A percentile compares a stretch with the other conserved stretches of the same genome.
Conservation (phyloP, 2,888 invertebrate genomes). For the Exephanes ischioxanthus region DNA sequence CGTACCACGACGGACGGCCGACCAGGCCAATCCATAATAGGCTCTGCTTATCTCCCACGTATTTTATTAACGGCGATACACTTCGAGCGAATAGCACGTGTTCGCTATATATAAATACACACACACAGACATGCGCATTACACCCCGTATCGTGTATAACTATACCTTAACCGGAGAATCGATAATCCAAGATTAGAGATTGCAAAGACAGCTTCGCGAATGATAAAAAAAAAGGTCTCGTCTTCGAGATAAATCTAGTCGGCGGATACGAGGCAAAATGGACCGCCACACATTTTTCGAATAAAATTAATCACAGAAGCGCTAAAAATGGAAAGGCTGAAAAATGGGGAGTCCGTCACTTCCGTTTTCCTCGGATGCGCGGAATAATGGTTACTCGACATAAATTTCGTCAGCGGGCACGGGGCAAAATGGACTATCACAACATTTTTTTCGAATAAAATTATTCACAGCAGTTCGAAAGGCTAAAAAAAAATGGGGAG, state of each 20-base stretch:
- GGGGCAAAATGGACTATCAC: no score
- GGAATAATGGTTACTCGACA: no score
- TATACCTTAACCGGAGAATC: conserved; percentile 9
- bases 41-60: conserved; percentile 56
- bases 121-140: not conserved
- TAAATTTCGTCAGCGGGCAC: no score
- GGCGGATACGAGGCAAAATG: not conserved
- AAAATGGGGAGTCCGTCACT: no score
- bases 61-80: conserved; percentile 57
- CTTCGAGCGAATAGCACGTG: conserved; percentile 22
- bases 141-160: not conserved
- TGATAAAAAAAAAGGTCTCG: not conserved
- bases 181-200: conserved; percentile 10
- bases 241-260: not conserved
- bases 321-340: no score
- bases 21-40: conserved; percentile 57
- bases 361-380: no score
- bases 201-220: not conserved
- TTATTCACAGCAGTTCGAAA: no score
- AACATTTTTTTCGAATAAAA: no score
- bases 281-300: not conserved
- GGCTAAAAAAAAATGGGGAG: no score
- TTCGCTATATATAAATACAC: not conserved
- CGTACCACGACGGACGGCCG: conserved; percentile 36
- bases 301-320: no score